Conservation (phyloP, 2,888 invertebrate species). For the Zhengitettix transpicula region DNA sequence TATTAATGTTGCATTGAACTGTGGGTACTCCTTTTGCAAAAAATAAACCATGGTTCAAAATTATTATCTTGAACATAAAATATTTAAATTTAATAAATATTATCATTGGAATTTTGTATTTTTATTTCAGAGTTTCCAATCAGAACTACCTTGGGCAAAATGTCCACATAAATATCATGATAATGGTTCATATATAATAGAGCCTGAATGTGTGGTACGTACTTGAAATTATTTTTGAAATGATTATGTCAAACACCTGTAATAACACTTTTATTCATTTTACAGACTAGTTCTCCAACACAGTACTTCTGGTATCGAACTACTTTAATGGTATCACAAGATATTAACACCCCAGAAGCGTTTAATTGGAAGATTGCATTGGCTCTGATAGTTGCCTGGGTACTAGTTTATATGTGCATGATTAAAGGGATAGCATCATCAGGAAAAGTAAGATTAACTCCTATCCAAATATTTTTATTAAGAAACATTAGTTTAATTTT, state of each 20-base stretch:
- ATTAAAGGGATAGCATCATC: constrained; percentile 95
- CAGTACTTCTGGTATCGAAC: constrained; percentile 93
- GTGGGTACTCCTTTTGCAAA: too few relatives aligned
- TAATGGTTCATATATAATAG: constrained; percentile 61
- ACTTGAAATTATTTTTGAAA: neutral
- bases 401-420: constrained; percentile 89
- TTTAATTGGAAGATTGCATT: constrained; percentile 88
- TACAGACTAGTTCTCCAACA: constrained; percentile 73
- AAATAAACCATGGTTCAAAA: too few relatives aligned
- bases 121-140: constrained; percentile 57
- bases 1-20: constrained; percentile 30
- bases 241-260: too few relatives aligned
- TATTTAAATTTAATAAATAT: too few relatives aligned
- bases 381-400: constrained; percentile 79
- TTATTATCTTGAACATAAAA: too few relatives aligned
- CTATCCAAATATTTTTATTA: too few relatives aligned
- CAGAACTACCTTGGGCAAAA: constrained; percentile 79
- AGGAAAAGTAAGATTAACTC: constrained; percentile 53
- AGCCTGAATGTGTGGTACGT: constrained; percentile 69
- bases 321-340: constrained; percentile 76
- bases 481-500: too few relatives aligned
- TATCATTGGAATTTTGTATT: neutral
- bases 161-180: constrained; percentile 71
- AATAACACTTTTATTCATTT: neutral
- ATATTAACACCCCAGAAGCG: constrained; percentile 66